Conservation (phyloP, 2,888 invertebrate species). For the Lasioglossum vierecki region DNA sequence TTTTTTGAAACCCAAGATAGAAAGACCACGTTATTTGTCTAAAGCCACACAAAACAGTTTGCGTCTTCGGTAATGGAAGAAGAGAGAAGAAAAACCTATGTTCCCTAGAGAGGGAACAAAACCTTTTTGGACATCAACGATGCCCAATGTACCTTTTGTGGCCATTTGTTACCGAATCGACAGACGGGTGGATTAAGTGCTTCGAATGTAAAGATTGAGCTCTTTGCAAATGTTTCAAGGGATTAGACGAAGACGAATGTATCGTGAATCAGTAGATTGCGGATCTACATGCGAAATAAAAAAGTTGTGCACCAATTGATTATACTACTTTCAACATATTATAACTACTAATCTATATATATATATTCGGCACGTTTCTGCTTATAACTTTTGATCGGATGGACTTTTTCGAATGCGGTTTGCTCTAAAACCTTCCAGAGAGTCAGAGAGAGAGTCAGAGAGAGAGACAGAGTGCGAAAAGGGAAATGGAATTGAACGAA, state of each 20-base stretch:
- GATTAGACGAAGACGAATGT: neutral
- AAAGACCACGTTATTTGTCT: neutral
- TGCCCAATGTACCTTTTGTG: neutral
- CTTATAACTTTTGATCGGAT: no score
- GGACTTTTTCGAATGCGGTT: no score
- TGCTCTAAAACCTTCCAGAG: no score
- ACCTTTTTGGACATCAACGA: neutral
- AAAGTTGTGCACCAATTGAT: neutral
- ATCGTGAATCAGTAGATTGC: neutral
- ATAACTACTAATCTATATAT: no score
- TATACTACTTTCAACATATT: no score
- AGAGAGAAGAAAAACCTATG: neutral
- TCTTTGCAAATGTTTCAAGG: neutral
- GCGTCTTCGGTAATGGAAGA: neutral
- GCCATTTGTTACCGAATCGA: neutral
- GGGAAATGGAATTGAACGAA: no score
- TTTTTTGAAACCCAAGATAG: no score
- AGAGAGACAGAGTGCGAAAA: no score
- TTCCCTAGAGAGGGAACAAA: neutral
- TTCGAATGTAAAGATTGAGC: neutral
- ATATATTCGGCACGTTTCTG: no score
- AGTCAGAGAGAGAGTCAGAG: no score
- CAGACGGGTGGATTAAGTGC: conserved; percentile 1
- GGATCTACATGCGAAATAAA: neutral
- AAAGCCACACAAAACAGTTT: neutral